phyloP scores from a whole-genome alignment of 23 tunicate species.

The Aplidium turbinatum region DNA sequence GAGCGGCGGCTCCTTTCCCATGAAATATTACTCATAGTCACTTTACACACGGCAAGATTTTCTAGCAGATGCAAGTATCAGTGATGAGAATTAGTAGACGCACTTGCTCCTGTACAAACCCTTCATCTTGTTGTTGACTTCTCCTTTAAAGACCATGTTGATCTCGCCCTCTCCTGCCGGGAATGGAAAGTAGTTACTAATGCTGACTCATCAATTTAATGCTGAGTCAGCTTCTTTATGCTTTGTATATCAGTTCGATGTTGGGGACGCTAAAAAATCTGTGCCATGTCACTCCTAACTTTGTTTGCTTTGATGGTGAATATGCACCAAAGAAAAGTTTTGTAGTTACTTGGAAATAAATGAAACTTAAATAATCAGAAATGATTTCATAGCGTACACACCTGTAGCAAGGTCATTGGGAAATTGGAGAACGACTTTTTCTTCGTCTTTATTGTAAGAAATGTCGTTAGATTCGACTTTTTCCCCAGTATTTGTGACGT shows the following conservation, averaged over 20 bases:
- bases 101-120: constrained; percentile 91
- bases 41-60: too few relatives aligned
- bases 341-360: neutral
- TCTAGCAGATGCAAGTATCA: too few relatives aligned
- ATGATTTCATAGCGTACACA: neutral
- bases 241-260: too few relatives aligned
- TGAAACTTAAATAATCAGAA: neutral
- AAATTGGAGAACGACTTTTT: constrained; percentile 60
- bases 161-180: constrained; percentile 62
- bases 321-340: too few relatives aligned
- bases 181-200: too few relatives aligned
- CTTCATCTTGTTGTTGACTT: constrained; percentile 92
- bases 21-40: too few relatives aligned
- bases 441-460: constrained; percentile 46
- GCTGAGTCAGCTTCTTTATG: too few relatives aligned
- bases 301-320: too few relatives aligned
- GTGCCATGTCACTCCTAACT: too few relatives aligned
- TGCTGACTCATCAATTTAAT: too few relatives aligned
- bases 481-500: constrained; percentile 7
- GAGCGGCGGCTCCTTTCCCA: too few relatives aligned
- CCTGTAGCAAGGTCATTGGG: constrained; percentile 58
- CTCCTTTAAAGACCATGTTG: constrained; percentile 70
- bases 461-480: constrained; percentile 31
- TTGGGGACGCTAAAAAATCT: too few relatives aligned
- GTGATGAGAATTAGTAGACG: constrained; percentile 13